Base-by-base conservation (phyloP, 2,113 vertebrate species). In the Zapus hudsonius region DNA sequence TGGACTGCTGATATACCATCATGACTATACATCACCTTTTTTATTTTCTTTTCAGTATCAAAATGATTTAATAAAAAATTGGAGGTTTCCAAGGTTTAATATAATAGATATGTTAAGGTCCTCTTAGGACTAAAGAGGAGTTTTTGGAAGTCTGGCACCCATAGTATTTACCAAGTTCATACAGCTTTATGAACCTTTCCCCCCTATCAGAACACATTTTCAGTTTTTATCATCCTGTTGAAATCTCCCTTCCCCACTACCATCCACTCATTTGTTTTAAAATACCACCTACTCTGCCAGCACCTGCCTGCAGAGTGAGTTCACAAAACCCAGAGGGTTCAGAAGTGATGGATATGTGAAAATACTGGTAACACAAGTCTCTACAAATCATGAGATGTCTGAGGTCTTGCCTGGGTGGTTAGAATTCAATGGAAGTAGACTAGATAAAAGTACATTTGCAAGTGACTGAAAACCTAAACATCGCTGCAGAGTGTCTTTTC, bases 341-440 rank as follows among this genome's bases (percentile, higher is more conserved):
- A 83, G 38, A 42, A 61, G 80, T 67, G n/a, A 89, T 33, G 78
- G 25, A 47, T 64, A 72, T n/a, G 27, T 67, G 70, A 92, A 94
- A 64, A 36, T 55, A 38, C 69, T 93, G 70, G 67, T 66, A 47
- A 96, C 73, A 69, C 57, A 55, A 57, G 96, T 95, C 67, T 91
- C 74, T 90, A 79, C 52, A 95, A 94, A 95, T 88, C 42, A 73
- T 47, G 81, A 84, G 67, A 95, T 92, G 44, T 27, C 52, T 57
- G 83, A 92, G 85, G 47, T 70, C 52, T 92, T 76, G 69, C 57
- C 69, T 91, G 69, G 25, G 15, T 1, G 7, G 59, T 72, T 95
- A 74, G 87, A 72, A 78, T 84, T 95, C 4, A 1, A 27, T 95
- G 40, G 63, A 25, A 47, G 66, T 70, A 69, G 92, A 96, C 85